Percentiles rank a stretch among this genome's conserved stretches.
phyloP scores from a whole-genome alignment of 2,797 vertebrate genomes.

The Leptatherina wallacei region DNA sequence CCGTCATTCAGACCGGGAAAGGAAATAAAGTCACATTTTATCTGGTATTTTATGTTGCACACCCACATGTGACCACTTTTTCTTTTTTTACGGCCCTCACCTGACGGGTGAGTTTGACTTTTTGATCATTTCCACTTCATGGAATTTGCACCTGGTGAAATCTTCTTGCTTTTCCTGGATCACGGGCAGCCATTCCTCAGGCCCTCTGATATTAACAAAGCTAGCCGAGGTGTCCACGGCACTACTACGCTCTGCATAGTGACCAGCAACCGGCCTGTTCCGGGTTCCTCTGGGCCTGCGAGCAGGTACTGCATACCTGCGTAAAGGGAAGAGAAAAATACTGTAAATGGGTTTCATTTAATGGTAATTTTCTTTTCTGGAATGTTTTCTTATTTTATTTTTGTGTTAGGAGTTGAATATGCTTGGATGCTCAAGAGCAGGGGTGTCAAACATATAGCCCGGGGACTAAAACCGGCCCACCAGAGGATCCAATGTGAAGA shows the following conservation, averaged over 20 bases:
- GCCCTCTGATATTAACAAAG: slow-evolving; percentile 83
- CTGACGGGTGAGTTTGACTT: slow-evolving; percentile 2
- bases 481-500: too few relatives aligned
- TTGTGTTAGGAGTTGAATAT: too few relatives aligned
- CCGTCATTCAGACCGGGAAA: not conserved
- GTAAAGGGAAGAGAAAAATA: not conserved
- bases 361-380: too few relatives aligned
- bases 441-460: too few relatives aligned
- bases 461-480: too few relatives aligned
- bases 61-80: not conserved
- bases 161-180: not conserved
- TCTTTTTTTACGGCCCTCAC: not conserved
- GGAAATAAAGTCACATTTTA: too few relatives aligned
- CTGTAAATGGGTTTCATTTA: too few relatives aligned
- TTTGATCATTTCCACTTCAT: not conserved
- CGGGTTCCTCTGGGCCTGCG: slow-evolving; percentile 87
- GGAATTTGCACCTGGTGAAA: not conserved
- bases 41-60: not conserved
- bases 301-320: slow-evolving; percentile 89
- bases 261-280: slow-evolving; percentile 86
- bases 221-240: slow-evolving; percentile 87
- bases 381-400: too few relatives aligned
- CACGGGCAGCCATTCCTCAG: slow-evolving; percentile 86
- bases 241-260: slow-evolving; percentile 90
- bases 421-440: too few relatives aligned